A percentile compares a stretch with the other conserved stretches of the same genome.
These are phyloP conservation scores for Eurystomus gularis DNA, from an alignment of 2,113 vertebrate species.

Conservation along the genomic window DNA sequence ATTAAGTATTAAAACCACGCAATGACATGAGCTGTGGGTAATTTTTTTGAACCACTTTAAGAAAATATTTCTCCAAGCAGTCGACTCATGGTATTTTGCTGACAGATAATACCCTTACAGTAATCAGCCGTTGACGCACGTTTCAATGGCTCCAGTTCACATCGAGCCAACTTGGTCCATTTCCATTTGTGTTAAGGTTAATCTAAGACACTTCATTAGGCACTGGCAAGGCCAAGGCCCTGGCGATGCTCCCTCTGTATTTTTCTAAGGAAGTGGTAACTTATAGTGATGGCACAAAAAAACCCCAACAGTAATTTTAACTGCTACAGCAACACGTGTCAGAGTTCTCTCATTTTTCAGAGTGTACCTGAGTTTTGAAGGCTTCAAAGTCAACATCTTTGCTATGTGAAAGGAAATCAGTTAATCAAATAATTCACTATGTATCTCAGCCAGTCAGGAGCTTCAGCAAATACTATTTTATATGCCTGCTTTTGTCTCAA, in stretches of 20 bases:
- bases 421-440: not conserved
- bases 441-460: not conserved
- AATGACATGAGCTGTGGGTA: not conserved
- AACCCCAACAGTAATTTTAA: not conserved
- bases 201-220: not conserved
- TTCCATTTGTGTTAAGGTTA: not conserved
- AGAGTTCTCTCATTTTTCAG: not conserved
- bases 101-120: not conserved
- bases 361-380: not conserved
- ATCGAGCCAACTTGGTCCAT: not conserved
- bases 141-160: not conserved
- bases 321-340: not conserved
- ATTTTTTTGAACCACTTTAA: not conserved
- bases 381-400: not conserved
- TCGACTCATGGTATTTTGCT: not conserved
- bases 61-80: not conserved
- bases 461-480: not conserved
- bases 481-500: not conserved
- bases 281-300: not conserved
- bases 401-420: not conserved
- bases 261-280: not conserved
- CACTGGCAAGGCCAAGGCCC: not conserved
- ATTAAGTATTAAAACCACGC: not conserved
- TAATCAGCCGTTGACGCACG: accelerated
- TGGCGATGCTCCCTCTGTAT: not conserved